These are phyloP conservation scores for Linepithema humile DNA, from an alignment of 1,140 invertebrate genomes.

Conservation along the genomic window DNA sequence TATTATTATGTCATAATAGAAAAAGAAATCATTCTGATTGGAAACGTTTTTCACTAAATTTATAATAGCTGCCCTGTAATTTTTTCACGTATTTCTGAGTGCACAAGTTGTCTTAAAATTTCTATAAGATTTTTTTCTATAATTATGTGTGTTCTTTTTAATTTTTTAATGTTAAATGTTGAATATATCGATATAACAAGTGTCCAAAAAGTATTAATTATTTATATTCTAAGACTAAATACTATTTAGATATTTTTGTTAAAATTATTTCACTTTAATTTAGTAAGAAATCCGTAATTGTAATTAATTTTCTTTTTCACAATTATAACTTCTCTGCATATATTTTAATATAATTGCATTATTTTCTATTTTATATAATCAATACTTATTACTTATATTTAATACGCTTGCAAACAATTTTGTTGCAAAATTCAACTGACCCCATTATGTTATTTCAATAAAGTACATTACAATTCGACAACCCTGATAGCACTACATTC, in stretches of 20 bases:
- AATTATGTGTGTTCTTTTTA: too few species aligned
- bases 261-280: too few species aligned
- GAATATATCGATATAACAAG: neutral
- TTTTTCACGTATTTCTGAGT: too few species aligned
- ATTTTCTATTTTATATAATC: neutral
- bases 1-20: too few species aligned
- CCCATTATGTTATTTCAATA: neutral
- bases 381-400: neutral
- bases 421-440: neutral
- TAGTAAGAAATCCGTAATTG: neutral
- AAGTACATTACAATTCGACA: constrained; percentile 4
- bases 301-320: neutral
- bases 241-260: neutral
- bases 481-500: neutral
- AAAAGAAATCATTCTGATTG: too few species aligned
- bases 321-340: too few species aligned
- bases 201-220: neutral
- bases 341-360: neutral
- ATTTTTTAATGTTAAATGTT: neutral
- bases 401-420: neutral
- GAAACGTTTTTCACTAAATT: too few species aligned
- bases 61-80: too few species aligned
- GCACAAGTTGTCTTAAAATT: too few species aligned
- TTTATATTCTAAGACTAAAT: too few species aligned
- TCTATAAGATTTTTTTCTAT: too few species aligned